Percentiles rank a stretch among this genome's conserved stretches.
Evolutionary conservation across 2,888 invertebrate species (phyloP).

Genomic region (Thereva unica): DNA sequence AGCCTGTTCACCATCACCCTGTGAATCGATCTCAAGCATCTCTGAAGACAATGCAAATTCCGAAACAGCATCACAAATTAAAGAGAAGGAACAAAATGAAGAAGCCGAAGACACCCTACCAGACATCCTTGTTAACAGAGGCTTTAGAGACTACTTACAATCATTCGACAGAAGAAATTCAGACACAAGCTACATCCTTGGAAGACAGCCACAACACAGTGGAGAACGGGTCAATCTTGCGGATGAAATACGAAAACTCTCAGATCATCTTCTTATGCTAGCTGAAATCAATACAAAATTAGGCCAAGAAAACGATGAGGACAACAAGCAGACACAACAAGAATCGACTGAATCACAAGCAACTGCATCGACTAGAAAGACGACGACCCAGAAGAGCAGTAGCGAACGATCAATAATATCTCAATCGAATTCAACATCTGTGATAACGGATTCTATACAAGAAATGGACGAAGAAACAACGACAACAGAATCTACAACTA

Average conservation of each 20-base stretch:
- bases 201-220: conserved; percentile 58
- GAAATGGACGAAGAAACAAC: conserved; percentile 39
- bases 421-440: conserved; percentile 48
- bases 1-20: conserved; percentile 80
- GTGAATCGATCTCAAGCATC: conserved; percentile 73
- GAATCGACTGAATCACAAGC: conserved; percentile 52
- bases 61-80: conserved; percentile 43
- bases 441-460: conserved; percentile 38
- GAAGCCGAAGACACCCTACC: conserved; percentile 51
- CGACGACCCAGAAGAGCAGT: background rate
- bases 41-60: conserved; percentile 62
- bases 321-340: background rate
- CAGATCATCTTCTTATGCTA: conserved; percentile 74
- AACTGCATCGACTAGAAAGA: background rate
- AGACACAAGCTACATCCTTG: conserved; percentile 72
- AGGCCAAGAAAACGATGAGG: conserved; percentile 44
- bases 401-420: background rate
- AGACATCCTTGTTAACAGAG: conserved; percentile 45
- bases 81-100: conserved; percentile 55
- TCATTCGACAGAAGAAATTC: conserved; percentile 75
- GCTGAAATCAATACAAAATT: conserved; percentile 66
- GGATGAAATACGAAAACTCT: conserved; percentile 81
- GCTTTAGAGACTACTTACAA: conserved; percentile 57
- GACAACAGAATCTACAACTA: conserved; percentile 39
- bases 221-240: conserved; percentile 73